Evolutionary conservation across 2,888 invertebrate species (phyloP).

Genomic region (Lucinisca nassula): DNA sequence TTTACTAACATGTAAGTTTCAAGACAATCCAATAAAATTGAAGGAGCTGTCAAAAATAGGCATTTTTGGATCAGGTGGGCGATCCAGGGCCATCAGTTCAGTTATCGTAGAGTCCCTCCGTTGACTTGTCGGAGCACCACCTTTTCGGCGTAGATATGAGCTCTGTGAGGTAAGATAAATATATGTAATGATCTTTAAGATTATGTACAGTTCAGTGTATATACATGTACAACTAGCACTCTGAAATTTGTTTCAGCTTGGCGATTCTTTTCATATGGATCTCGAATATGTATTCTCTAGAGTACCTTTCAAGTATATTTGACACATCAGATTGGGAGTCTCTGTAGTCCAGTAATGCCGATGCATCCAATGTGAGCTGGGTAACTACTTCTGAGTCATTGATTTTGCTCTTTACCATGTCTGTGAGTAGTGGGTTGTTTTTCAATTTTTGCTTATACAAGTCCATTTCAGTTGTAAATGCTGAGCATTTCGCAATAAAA

Average conservation of each 20-base stretch:
- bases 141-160: no score
- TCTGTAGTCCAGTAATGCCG: not conserved
- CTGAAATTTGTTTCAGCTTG: not conserved
- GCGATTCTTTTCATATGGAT: not conserved
- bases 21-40: no score
- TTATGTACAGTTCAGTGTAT: no score
- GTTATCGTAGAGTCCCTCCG: no score
- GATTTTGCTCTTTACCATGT: not conserved
- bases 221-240: not conserved
- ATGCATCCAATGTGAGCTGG: not conserved
- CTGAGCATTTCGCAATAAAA: not conserved
- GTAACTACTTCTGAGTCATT: not conserved
- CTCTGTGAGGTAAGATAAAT: no score
- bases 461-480: constrained; percentile 15
- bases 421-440: not conserved
- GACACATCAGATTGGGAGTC: no score
- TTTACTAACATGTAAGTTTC: no score
- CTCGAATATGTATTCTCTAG: not conserved
- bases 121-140: no score
- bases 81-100: no score
- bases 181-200: no score
- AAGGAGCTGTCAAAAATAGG: no score
- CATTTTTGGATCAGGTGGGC: no score
- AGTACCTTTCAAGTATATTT: not conserved
- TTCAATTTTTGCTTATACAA: not conserved